phyloP scores from a whole-genome alignment of 2,797 vertebrate genomes.

The Semaprochilodus insignis region DNA sequence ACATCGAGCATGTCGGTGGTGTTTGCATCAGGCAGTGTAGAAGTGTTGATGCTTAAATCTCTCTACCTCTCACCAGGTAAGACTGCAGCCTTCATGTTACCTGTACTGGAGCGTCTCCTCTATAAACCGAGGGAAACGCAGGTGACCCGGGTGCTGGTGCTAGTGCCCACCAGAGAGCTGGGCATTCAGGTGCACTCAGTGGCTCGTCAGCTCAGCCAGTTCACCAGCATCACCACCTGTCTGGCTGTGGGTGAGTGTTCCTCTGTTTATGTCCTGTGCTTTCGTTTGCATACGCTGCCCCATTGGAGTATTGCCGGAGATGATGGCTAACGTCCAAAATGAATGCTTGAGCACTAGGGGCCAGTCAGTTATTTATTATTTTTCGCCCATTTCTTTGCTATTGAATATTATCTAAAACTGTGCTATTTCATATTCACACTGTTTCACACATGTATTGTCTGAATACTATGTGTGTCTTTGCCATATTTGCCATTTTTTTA shows the following conservation, averaged over 20 bases:
- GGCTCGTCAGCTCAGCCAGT: conserved; percentile 91
- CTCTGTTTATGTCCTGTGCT: not conserved
- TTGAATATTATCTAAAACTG: too few relatives aligned
- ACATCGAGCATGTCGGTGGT: too few relatives aligned
- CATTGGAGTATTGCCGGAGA: not conserved
- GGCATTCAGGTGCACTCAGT: conserved; percentile 98
- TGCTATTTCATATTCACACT: too few relatives aligned
- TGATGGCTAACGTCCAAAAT: not conserved
- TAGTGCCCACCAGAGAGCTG: conserved; percentile 95
- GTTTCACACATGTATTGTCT: too few relatives aligned
- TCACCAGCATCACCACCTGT: conserved; percentile 88
- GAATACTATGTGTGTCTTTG: too few relatives aligned
- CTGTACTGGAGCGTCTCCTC: conserved; percentile 92
- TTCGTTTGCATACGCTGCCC: not conserved
- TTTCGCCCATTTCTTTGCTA: not conserved
- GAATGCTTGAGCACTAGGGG: not conserved
- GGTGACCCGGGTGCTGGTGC: conserved; percentile 89
- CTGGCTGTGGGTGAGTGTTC: conserved; percentile 88
- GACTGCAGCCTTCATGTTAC: conserved; percentile 94
- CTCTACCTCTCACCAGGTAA: conserved; percentile 80
- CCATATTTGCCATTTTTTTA: too few relatives aligned
- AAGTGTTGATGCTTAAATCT: too few relatives aligned
- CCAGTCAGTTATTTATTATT: not conserved
- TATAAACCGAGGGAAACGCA: conserved; percentile 93
- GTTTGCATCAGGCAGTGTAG: too few relatives aligned